Evolutionary conservation across 2,113 vertebrate species (phyloP).

Genomic region (Gymnorhina tibicen): DNA sequence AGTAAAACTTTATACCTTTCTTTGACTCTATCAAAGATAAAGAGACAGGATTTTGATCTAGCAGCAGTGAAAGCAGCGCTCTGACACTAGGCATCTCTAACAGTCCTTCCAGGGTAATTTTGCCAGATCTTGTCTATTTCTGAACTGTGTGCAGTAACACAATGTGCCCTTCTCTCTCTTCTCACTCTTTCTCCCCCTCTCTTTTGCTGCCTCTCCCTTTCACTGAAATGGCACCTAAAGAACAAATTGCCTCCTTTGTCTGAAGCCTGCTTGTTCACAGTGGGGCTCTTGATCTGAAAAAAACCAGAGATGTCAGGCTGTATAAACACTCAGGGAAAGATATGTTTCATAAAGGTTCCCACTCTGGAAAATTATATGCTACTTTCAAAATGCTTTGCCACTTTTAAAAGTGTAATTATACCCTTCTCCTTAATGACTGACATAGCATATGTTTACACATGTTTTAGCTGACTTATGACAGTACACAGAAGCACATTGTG

Average conservation of each 20-base stretch:
- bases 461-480: slow-evolving; percentile 74
- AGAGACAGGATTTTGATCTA: not conserved
- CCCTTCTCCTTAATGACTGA: slow-evolving; percentile 72
- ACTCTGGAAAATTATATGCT: slow-evolving; percentile 71
- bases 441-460: slow-evolving; percentile 69
- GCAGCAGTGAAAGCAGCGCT: not conserved
- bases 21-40: not conserved
- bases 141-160: not conserved
- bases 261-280: slow-evolving; percentile 68
- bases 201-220: not conserved
- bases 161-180: not conserved
- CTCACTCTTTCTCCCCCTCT: not conserved
- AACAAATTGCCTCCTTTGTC: slow-evolving; percentile 74
- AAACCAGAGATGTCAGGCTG: slow-evolving; percentile 70
- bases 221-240: slow-evolving; percentile 52
- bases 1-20: not conserved
- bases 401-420: slow-evolving; percentile 78
- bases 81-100: not conserved
- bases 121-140: not conserved
- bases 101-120: not conserved
- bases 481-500: slow-evolving; percentile 33
- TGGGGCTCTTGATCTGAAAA: slow-evolving; percentile 71
- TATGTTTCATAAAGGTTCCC: slow-evolving; percentile 65
- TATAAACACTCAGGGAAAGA: slow-evolving; percentile 70
- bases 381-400: slow-evolving; percentile 72